Base-by-base conservation (phyloP, 2,888 invertebrate genomes). In the Chelonus formosanus region DNA sequence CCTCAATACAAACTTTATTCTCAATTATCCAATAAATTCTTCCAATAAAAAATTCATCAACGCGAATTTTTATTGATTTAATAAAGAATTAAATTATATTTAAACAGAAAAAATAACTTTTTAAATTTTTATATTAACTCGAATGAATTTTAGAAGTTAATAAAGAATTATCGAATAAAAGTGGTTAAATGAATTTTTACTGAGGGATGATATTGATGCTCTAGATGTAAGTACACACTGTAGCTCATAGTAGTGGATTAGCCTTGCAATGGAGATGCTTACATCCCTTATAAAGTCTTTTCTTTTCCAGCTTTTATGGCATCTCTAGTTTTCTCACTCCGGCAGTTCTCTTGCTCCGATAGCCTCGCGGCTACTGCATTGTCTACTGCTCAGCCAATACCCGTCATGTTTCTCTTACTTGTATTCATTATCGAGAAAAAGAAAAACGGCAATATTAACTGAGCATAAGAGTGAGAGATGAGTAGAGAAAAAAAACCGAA, bases 301-400 rank as follows among this genome's bases (percentile, higher is more conserved):
- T 68, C 59, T 69, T 44, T 67, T 61, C 68, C 71, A 68, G 62
- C 65, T 56, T 56, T 34, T 52, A 61, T 69, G 59, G 65, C 70
- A 58, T 65, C 61, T 63, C 54, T 60, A 35, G 52, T 44, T 36
- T 44, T 65, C 43, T 63, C 59, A 53, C 52, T 64, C 45, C 56
- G 57, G 34, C 52, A 48, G 34, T 63, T 48, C 61, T 52, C 50
- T 55, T 67, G 75, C 76, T 76, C 75, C 78, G 80, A 80, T 82
- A 81, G 81, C 83, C 84, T 83, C 75, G 82, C 83, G 83, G 83
- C 83, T 80, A 79, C 77, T 72, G 78, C 77, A 84, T 83, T 84
- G 84, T 83, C 81, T 82, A 70, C 75, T 67, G 78, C 75, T 77
- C 80, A 77, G 77, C 83, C 83, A 82, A 83, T 84, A 80, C 78